Evolutionary conservation across 2,888 invertebrate species (phyloP), one percentile per base, ranked within the genome.

Genomic region (Heteromyza rotundicornis): DNA sequence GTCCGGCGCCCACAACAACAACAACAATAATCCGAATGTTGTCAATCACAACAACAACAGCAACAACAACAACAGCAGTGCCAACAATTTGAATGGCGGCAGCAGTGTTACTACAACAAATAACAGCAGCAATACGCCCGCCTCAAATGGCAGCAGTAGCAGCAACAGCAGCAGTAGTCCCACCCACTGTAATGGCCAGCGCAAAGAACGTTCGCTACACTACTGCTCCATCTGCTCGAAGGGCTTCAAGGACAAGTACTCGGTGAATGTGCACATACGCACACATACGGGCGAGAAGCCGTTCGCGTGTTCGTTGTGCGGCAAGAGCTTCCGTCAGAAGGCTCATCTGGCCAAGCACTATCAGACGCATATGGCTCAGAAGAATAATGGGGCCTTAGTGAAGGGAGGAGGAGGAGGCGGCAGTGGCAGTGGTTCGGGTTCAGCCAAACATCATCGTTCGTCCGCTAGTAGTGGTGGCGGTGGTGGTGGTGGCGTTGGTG

Each of bases 261-360:
- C 97, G 65, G 95, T 98, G 60, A 98, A 98, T 82, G 98, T 98
- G 52, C 98, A 98, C 84, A 94, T 98, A 71, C 87, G 98, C 72
- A 98, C 98, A 23, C 98, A 98, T 81, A 98, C 98, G 1, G 98
- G 97, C 0, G 98, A 98, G 83, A 98, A 98, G 79, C 98, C 98
- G 0, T 98, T 98, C 83, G 89, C 93, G 35, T 98, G 98, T 82
- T 91, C 92, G 17, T 87, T 96, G 61, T 98, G 98, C 82, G 95
- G 95, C 67, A 96, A 95, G 82, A 93, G 92, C 77, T 95, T 95
- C 84, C 87, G 95, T 54, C 95, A 95, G 82, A 95, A 95, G 79
- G 95, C 95, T 1, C 95, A 95, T 77, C 86, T 95, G 72, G 95
- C 95, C 64, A 95, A 95, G 81, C 95, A 95, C 84, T 94, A 95